Base-by-base conservation (phyloP, 2,113 vertebrate genomes). In the Tyto alba region DNA sequence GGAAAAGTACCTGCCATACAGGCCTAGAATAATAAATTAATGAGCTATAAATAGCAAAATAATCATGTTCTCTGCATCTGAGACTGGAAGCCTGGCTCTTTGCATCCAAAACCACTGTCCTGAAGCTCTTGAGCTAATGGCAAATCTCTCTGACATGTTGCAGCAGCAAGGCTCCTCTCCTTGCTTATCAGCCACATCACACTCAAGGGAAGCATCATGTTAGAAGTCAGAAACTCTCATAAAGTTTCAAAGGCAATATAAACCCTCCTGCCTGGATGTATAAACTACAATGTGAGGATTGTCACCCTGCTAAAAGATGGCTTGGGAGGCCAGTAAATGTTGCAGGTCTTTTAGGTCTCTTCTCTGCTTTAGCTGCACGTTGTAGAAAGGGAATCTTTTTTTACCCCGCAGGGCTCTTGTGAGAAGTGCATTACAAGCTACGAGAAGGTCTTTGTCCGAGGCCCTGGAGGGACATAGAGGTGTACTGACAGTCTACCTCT, bases 1-100 rank as follows among this genome's bases (percentile, higher is more conserved):
- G 40, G 64, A 59, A 63, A 91, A 67, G 40, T 45, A 22, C 68
- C 88, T 75, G 74, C 67, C 25, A 18, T 26, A 11, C 30, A 80
- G 52, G 92, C 92, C 85, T 77, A 29, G 82, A 79, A 88, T 55
- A 84, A 84, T 55, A 90, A 96, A 93, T 78, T 92, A 97, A 97
- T 45, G 76, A 97, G 79, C 59, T 93, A 19, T 52, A 90, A 81
- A 78, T 75, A 88, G 36, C 34, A 83, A 80, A 94, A 71, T 22
- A 90, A 40, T 69, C 10, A 10, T 20, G 55, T 72, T 71, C 32
- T 93, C 29, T 55, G 67, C 50, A 67, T 82, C 75, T 27, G 81
- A 79, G 66, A n/a, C 69, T 75, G 76, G 57, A 40, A 88, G 63
- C 67, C 63, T 77, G 78, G 48, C 52, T 86, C 30, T 81, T 38